Conservation (phyloP, 2,888 invertebrate species). For the Parnassius mnemosyne region DNA sequence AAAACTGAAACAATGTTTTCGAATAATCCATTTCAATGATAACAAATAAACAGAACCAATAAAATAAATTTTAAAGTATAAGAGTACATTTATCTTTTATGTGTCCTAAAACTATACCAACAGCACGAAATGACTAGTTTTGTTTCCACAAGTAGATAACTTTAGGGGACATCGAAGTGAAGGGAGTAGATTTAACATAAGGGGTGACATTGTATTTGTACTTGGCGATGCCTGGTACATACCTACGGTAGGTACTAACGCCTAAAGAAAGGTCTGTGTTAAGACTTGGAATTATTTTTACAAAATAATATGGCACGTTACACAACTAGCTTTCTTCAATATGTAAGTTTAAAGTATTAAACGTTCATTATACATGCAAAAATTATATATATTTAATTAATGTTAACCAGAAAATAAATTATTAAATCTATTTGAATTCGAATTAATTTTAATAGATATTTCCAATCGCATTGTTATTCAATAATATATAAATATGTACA, state of each 20-base stretch:
- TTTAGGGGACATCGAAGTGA: constrained; percentile 39
- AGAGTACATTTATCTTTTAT: not conserved
- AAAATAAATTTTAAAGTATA: not conserved
- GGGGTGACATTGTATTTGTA: constrained; percentile 59
- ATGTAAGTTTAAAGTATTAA: too few relatives aligned
- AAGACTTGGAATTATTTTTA: not conserved
- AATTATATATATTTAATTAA: too few relatives aligned
- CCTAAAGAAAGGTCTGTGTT: constrained; percentile 14
- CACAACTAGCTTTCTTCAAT: not conserved
- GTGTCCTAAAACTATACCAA: too few relatives aligned
- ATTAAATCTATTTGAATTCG: too few relatives aligned
- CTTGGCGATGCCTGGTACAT: constrained; percentile 58
- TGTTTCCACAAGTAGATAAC: constrained; percentile 2
- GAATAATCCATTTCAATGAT: too few relatives aligned
- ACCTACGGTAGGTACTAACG: constrained; percentile 38
- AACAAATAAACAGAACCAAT: not conserved
- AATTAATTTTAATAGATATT: too few relatives aligned
- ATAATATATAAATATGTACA: too few relatives aligned
- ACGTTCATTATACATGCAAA: too few relatives aligned
- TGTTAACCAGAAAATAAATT: too few relatives aligned
- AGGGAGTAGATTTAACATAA: constrained; percentile 38
- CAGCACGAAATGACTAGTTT: too few relatives aligned
- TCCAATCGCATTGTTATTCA: too few relatives aligned
- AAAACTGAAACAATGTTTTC: too few relatives aligned
- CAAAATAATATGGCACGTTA: not conserved